phyloP scores from a whole-genome alignment of 2,888 invertebrate genomes.

The Apoda limacodes region DNA sequence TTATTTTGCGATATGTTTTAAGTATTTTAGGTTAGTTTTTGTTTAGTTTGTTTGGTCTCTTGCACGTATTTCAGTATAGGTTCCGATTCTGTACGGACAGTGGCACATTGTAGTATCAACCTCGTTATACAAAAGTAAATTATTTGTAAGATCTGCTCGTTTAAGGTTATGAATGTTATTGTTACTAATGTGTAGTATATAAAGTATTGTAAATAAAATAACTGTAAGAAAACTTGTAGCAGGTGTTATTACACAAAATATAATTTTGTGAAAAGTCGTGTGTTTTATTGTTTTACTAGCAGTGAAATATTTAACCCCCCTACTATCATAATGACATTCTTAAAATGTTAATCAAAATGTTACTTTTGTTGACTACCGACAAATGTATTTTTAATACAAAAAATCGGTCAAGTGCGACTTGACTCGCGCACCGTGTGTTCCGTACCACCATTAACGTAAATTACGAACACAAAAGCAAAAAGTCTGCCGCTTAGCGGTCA shows the following conservation, averaged over 20 bases:
- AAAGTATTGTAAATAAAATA: conserved; percentile 66
- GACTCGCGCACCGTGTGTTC: too few relatives aligned
- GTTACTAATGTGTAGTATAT: conserved; percentile 70
- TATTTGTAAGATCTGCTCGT: conserved; percentile 65
- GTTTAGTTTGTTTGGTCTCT: conserved; percentile 19
- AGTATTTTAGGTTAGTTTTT: conserved; percentile 37
- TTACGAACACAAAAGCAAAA: too few relatives aligned
- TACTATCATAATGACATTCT: too few relatives aligned
- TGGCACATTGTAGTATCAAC: background rate
- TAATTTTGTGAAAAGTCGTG: conserved; percentile 66
- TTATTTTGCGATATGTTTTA: conserved; percentile 38
- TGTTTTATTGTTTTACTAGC: too few relatives aligned
- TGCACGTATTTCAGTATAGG: conserved; percentile 8
- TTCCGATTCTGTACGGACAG: background rate
- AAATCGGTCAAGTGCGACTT: too few relatives aligned
- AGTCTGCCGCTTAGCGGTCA: too few relatives aligned
- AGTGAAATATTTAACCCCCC: too few relatives aligned
- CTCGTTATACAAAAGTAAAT: conserved; percentile 27
- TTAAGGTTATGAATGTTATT: conserved; percentile 68
- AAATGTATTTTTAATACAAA: too few relatives aligned
- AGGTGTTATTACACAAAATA: conserved; percentile 72
- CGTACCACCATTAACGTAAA: too few relatives aligned
- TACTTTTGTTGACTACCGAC: too few relatives aligned
- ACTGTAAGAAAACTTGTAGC: conserved; percentile 65
- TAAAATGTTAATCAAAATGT: too few relatives aligned